phyloP scores from a whole-genome alignment of 64 coral and sea anemone species.

The Montipora capricornis region DNA sequence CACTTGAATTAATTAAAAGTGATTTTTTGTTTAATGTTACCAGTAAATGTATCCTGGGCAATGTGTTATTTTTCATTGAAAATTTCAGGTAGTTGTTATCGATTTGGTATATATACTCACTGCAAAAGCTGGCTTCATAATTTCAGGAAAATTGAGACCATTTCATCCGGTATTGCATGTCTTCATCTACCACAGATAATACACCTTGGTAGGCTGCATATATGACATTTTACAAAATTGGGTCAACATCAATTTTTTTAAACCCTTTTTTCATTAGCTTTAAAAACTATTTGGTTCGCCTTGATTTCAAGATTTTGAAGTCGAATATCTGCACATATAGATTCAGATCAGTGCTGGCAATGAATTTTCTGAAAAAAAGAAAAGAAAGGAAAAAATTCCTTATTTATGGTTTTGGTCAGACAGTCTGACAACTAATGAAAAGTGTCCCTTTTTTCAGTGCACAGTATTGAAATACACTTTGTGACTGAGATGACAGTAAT shows the following conservation, averaged over 20 bases:
- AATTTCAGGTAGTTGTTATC: no score
- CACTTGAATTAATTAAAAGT: not conserved
- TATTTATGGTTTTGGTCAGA: not conserved
- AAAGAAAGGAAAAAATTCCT: not conserved
- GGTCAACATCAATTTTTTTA: no score
- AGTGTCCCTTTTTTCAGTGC: not conserved
- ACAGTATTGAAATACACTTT: constrained; percentile 5
- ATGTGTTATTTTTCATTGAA: no score
- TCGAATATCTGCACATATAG: not conserved
- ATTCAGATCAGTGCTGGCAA: not conserved
- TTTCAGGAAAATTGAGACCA: no score
- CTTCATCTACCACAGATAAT: no score
- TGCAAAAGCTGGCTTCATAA: no score
- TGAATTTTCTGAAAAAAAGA: not conserved
- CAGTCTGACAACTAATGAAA: not conserved
- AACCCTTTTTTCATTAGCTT: not conserved
- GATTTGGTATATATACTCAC: no score
- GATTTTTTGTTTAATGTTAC: not conserved
- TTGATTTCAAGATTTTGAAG: not conserved
- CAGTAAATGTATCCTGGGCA: not conserved
- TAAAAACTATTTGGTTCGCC: not conserved
- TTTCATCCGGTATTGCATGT: no score
- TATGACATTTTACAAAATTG: not conserved
- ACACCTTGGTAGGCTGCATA: not conserved
- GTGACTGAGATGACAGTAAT: not conserved